phyloP scores from a whole-genome alignment of 2,888 invertebrate genomes.

The Alentia gelatinosa region DNA sequence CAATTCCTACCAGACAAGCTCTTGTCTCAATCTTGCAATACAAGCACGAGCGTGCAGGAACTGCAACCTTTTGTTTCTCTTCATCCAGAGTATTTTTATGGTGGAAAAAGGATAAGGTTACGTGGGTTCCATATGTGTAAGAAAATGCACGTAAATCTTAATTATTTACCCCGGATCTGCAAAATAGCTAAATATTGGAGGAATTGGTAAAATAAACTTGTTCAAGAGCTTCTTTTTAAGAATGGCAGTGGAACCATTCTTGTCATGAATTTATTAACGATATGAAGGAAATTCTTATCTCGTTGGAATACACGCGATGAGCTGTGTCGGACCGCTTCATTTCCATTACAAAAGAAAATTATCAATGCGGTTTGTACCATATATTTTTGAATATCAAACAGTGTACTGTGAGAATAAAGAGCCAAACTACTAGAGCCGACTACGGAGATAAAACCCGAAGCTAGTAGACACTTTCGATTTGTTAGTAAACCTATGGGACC shows the following conservation, averaged over 20 bases:
- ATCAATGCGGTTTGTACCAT: neutral
- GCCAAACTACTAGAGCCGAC: neutral
- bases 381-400: neutral
- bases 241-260: too few relatives aligned
- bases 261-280: neutral
- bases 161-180: neutral
- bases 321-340: neutral
- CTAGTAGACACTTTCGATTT: neutral
- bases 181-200: neutral
- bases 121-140: too few relatives aligned
- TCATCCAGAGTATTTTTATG: slow-evolving; percentile 10
- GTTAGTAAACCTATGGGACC: neutral
- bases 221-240: neutral
- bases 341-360: neutral
- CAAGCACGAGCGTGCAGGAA: neutral
- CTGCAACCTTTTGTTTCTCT: neutral
- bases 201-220: neutral
- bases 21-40: neutral
- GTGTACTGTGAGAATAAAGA: neutral
- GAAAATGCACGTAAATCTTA: neutral
- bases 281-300: neutral
- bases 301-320: neutral
- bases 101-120: too few relatives aligned
- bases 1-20: neutral
- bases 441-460: neutral